Conservation (phyloP, 2,113 vertebrate species). For the Gobiocypris rarus region DNA sequence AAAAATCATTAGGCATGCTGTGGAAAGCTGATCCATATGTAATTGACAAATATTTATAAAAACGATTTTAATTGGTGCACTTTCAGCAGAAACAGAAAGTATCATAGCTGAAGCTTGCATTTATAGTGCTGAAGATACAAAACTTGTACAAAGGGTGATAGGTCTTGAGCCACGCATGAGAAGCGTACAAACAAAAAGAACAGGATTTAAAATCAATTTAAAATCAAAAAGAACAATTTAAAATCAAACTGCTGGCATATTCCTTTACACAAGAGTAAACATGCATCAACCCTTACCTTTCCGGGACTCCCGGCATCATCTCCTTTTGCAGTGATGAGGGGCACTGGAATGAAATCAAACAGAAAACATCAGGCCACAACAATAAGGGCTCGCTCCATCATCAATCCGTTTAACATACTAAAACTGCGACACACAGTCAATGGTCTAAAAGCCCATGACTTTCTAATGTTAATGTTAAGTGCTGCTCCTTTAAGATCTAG, state of each 20-base stretch:
- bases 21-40: too few relatives aligned
- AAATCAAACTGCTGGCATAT: constrained; percentile 23
- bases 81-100: too few relatives aligned
- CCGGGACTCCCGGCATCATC: constrained; percentile 16
- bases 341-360: constrained; percentile 48
- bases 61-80: too few relatives aligned
- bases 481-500: not conserved
- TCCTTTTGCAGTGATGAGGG: constrained; percentile 43
- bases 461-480: not conserved
- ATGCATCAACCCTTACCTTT: constrained; percentile 42
- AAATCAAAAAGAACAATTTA: not conserved
- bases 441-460: not conserved
- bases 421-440: not conserved
- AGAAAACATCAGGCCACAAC: constrained; percentile 18
- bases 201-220: not conserved
- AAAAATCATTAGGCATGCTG: too few relatives aligned
- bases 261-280: constrained; percentile 24
- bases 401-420: constrained; percentile 16
- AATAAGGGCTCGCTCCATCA: constrained; percentile 4
- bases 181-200: constrained; percentile 23
- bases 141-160: constrained; percentile 29
- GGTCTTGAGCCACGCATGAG: constrained; percentile 23
- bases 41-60: too few relatives aligned
- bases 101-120: not conserved
- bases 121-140: constrained; percentile 38